A percentile compares a stretch with the other conserved stretches of the same genome.
Conservation (phyloP, 2,888 invertebrate species). For the Napeogenes inachia region DNA sequence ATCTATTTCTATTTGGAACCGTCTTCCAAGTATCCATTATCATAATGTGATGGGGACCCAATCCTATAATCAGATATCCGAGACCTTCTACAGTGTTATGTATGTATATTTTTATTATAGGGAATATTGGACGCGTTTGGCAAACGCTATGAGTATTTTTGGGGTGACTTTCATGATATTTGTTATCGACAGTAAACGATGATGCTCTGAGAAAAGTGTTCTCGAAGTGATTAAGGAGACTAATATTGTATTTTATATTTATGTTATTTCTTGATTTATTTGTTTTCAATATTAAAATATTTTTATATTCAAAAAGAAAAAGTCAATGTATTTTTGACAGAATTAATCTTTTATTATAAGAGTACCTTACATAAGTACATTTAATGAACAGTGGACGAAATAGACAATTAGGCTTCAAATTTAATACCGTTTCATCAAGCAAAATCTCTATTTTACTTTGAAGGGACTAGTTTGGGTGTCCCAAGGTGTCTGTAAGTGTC, state of each 20-base stretch:
- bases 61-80: conserved; percentile 65
- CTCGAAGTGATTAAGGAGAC: conserved; percentile 25
- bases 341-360: background rate
- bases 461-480: conserved; percentile 27
- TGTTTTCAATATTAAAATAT: background rate
- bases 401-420: conserved; percentile 17
- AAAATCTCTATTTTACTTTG: conserved; percentile 28
- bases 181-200: conserved; percentile 29
- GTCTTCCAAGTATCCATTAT: conserved; percentile 62
- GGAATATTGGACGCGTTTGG: conserved; percentile 47
- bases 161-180: conserved; percentile 29
- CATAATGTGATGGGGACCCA: conserved; percentile 66
- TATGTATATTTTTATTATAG: conserved; percentile 61
- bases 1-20: conserved; percentile 66
- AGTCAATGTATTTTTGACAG: background rate
- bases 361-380: background rate
- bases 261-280: conserved; percentile 5
- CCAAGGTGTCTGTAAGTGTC: conserved; percentile 32
- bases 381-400: conserved; percentile 18
- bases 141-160: conserved; percentile 51
- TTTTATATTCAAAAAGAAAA: background rate
- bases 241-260: conserved; percentile 23
- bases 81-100: conserved; percentile 50
- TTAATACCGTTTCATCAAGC: conserved; percentile 26
- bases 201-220: conserved; percentile 21